Conservation (phyloP, 1,140 invertebrate genomes). For the Battus philenor region DNA sequence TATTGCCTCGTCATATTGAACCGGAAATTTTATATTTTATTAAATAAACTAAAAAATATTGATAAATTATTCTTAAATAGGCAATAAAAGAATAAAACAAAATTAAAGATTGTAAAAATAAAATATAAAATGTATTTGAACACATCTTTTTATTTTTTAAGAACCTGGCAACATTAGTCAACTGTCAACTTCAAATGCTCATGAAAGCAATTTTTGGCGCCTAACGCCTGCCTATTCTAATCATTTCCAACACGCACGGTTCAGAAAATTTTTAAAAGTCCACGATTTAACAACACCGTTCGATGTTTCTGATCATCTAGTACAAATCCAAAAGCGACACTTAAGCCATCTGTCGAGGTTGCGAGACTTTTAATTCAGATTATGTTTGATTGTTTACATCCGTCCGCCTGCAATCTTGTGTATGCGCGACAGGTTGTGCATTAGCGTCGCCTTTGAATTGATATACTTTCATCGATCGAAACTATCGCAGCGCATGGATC, state of each 20-base stretch:
- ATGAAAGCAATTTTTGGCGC: constrained; percentile 1
- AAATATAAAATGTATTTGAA: no score
- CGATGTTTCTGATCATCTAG: constrained; percentile 7
- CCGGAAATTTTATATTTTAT: no score
- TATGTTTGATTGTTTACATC: background rate
- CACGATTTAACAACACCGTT: background rate
- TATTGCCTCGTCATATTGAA: constrained; percentile 1
- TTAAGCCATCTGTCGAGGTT: constrained; percentile 7
- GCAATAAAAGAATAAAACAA: no score
- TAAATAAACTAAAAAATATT: no score
- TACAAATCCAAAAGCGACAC: background rate
- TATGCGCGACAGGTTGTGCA: background rate
- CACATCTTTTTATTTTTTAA: no score
- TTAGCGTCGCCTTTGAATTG: background rate
- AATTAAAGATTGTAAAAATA: no score
- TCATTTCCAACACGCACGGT: background rate
- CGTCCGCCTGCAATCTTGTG: no score
- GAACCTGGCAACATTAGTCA: constrained; percentile 4
- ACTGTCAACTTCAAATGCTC: constrained; percentile 12
- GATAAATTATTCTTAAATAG: no score
- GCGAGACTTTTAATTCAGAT: background rate
- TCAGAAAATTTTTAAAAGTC: constrained; percentile 3
- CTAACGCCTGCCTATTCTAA: constrained; percentile 2
- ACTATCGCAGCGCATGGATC: constrained; percentile 47
- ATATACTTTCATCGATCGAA: constrained; percentile 22